Base-by-base conservation (phyloP, 2,113 vertebrate genomes). In the Lampris incognitus region DNA sequence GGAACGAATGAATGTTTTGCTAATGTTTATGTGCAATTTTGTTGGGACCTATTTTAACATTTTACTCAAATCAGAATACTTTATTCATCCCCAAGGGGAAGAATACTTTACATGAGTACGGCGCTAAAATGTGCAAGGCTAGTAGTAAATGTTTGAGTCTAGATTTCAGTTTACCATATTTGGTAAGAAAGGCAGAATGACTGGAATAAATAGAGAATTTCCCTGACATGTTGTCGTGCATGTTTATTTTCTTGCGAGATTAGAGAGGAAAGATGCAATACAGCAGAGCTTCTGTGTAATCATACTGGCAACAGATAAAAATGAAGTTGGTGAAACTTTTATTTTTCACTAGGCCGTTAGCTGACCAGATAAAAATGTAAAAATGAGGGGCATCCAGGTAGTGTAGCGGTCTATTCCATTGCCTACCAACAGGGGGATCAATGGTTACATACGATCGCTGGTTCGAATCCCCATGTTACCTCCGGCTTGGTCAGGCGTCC, bases 151-250 rank as follows among this genome's bases (percentile, higher is more conserved):
- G 69, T 75, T 24, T 50, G 10, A 60, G 55, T 0, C n/a, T 68
- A 52, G 24, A 77, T 75, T 78, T 80, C 4, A 67, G 82, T 75
- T 76, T 52, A 65, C 69, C 54, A 63, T 67, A 5, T 84, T 92
- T 90, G 85, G 83, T 87, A 86, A 86, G 0, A 81, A 75, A 79
- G 37, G 54, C 46, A 77, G 52, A 83, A 75, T 79, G 74, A 87
- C 82, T 78, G 74, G 54, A 90, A 87, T 90, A 91, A 89, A 90
- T 58, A 1, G 13, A 85, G 4, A 55, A 54, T 69, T 77, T 73
- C 4, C 59, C 9, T 58, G 10, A 76, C 87, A 72, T 72, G 24
- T 60, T 65, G 1, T 5, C 49, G 13, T 37, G 36, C 11, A 55
- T 38, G 37, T 9, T 7, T 59, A 13, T n/a, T 1, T 40, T 48